Evolutionary conservation across 2,113 vertebrate genomes (phyloP), one percentile per base, ranked within the genome.

Genomic region (Actenoides hombroni): DNA sequence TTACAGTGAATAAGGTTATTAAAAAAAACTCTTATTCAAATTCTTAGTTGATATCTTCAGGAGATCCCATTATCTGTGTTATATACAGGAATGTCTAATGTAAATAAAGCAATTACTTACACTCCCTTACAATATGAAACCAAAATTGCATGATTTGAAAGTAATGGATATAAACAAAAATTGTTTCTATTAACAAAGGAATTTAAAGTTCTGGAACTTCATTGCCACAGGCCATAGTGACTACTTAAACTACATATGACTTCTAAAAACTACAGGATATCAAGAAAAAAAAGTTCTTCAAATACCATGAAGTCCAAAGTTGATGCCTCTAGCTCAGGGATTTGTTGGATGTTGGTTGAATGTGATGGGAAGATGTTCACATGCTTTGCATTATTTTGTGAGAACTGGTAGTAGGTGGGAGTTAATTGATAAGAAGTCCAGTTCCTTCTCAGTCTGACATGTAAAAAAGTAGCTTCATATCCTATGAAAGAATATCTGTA

Each of bases 271-370:
- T 73, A 56, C 19, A 10, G 60, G 14, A 74, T 31, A 69, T 16
- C 6, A 80, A 51, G 44, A 42, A 70, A 83, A 16, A 33, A 39
- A 61, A 49, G 5, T 59, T 79, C 26, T 83, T 29, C 2, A 69
- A 69, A 83, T 56, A n/a, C 26, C 74, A 0, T 33, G 13, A 73
- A 65, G 40, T 74, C 33, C 16, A 33, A 61, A 46, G 11, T 16
- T 17, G 15, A 42, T 0, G 0, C 5, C 11, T 54, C 25, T 46
- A 49, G 21, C 33, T 54, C 21, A 16, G 13, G 18, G 9, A n/a
- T 68, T 69, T 75, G 5, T 60, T 87, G 40, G 16, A 57, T 9
- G 6, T 12, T 90, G 13, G 26, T 39, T 42, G 26, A 78, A 16
- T 65, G 4, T 48, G 67, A 37, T 29, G 5, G 33, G 28, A 78